A percentile compares a stretch with the other conserved stretches of the same genome.
phyloP scores from a whole-genome alignment of 2,797 vertebrate genomes.

The Pangasius mekongensis region DNA sequence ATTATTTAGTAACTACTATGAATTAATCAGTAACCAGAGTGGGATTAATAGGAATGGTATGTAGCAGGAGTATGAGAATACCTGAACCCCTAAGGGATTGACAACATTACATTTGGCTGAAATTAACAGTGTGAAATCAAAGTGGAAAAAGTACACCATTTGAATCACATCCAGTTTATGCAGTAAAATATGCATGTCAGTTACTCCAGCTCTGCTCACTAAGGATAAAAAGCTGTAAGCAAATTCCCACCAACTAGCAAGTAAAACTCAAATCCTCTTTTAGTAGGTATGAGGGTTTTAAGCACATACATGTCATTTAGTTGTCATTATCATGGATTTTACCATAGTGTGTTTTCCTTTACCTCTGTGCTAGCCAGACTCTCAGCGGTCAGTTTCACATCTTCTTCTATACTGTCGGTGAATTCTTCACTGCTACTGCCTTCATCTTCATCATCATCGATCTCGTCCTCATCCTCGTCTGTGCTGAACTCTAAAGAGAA shows the following conservation, averaged over 20 bases:
- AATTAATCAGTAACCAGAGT: neutral
- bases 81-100: neutral
- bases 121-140: slow-evolving; percentile 6
- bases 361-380: slow-evolving; percentile 68
- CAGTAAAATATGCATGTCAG: neutral
- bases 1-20: neutral
- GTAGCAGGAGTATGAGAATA: neutral
- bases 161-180: neutral
- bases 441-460: slow-evolving; percentile 57
- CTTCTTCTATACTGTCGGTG: slow-evolving; percentile 83
- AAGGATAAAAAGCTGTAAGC: neutral
- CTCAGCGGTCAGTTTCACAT: slow-evolving; percentile 67
- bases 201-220: neutral
- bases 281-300: neutral
- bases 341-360: neutral
- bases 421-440: slow-evolving; percentile 79
- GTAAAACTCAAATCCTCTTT: neutral
- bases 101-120: neutral
- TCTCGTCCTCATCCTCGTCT: slow-evolving; percentile 69
- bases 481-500: slow-evolving; percentile 74
- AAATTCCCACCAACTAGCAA: neutral
- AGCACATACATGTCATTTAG: neutral
- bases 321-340: neutral
- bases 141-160: neutral
- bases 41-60: neutral